These are phyloP conservation scores for Arizona elegans DNA, from an alignment of 2,113 vertebrate species.

Conservation along the genomic window DNA sequence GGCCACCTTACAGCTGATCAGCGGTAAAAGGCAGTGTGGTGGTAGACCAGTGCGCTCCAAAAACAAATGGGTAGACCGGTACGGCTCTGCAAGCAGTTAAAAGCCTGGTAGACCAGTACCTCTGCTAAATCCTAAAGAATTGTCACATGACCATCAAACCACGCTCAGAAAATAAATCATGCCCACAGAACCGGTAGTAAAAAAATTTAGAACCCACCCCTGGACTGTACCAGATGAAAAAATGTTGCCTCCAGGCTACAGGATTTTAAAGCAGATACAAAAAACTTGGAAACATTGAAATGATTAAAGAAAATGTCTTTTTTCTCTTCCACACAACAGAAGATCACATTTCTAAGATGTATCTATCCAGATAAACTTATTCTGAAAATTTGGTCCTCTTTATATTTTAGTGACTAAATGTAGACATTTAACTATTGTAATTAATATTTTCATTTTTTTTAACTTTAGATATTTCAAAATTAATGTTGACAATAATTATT, in stretches of 20 bases:
- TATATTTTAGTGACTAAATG: background rate
- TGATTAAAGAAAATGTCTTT: rapidly evolving
- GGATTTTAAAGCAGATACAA: background rate
- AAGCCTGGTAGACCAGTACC: too few relatives aligned
- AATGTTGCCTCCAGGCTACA: background rate
- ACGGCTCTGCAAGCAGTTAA: too few relatives aligned
- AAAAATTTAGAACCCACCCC: too few relatives aligned
- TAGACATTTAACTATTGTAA: background rate
- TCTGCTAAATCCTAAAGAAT: too few relatives aligned
- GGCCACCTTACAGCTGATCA: too few relatives aligned
- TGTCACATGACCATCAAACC: too few relatives aligned
- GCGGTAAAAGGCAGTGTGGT: too few relatives aligned
- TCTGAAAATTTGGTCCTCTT: background rate
- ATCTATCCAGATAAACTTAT: conserved; percentile 20
- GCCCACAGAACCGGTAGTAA: too few relatives aligned
- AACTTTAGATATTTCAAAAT: background rate
- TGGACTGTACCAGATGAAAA: rapidly evolving
- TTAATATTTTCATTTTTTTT: background rate
- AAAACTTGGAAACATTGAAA: background rate
- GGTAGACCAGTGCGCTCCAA: too few relatives aligned
- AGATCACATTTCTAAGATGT: background rate
- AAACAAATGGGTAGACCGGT: too few relatives aligned
- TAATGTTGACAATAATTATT: background rate
- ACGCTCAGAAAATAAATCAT: too few relatives aligned
- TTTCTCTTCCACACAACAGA: background rate